Evolutionary conservation across 2,797 vertebrate genomes (phyloP), one percentile per base, ranked within the genome.

Genomic region (Acanthopagrus latus): DNA sequence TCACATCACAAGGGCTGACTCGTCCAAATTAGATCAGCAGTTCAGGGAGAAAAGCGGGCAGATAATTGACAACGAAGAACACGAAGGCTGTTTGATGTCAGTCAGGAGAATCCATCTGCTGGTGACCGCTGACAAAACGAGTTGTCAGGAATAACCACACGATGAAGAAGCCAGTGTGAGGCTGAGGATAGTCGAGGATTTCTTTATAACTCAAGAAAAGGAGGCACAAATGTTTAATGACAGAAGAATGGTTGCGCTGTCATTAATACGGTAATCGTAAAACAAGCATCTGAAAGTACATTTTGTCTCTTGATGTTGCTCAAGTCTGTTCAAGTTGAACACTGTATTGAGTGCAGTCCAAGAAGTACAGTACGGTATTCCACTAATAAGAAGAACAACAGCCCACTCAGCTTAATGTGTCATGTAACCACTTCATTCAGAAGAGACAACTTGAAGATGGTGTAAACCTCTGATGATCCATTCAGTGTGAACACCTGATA

Each of bases 21-120:
- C 16, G 25, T 71, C 16, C 33, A 38, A 64, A 67, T 86, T 78
- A 78, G 79, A 83, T 84, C 65, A 86, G 78, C 80, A 82, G 71
- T 71, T 78, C 64, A 56, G 54, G 8, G 14, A 58, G 67, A 59
- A 73, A 18, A 71, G 47, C 64, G 50, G 57, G 16, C 58, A 10
- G 5, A 46, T 78, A 76, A 77, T 71, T 70, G 25, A 82, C 82
- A 46, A 69, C 0, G 18, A 63, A 20, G 62, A 72, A 63, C 75
- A 74, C 51, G 44, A 27, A 73, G 69, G 21, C 43, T 73, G 62
- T 77, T 81, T 85, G 65, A 80, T 71, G 63, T 77, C 9, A 57
- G 72, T 74, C 80, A 82, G 83, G 83, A 76, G 84, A 74, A 77
- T 51, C 62, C 17, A 74, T 79, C 60, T 46, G 25, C 64, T 63